These are phyloP conservation scores for Neotoma lepida DNA, from an alignment of 2,113 vertebrate species.

Conservation along the genomic window DNA sequence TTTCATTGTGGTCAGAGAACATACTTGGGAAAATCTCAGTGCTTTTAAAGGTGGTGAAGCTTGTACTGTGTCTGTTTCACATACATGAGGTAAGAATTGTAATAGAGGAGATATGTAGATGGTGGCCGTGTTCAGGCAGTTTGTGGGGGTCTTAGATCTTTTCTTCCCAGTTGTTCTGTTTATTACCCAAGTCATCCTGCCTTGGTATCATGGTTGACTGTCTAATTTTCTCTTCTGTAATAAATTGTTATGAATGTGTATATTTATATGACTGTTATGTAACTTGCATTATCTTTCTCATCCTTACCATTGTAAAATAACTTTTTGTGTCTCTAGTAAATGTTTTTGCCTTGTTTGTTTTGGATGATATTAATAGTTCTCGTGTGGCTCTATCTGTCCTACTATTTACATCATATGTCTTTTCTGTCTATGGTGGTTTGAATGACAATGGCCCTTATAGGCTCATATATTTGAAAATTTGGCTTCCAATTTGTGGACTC, in stretches of 20 bases:
- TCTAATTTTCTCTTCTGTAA: not conserved
- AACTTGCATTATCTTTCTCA: not conserved
- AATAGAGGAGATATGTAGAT: not conserved
- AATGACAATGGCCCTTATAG: not conserved
- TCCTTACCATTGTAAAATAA: not conserved
- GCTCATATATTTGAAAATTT: not conserved
- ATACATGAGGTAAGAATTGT: not conserved
- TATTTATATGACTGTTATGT: not conserved
- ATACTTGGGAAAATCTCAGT: not conserved
- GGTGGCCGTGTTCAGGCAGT: not conserved
- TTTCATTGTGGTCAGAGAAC: not conserved
- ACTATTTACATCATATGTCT: not conserved
- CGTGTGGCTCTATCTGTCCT: not conserved
- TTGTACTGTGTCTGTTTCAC: not conserved
- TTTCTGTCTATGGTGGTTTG: not conserved
- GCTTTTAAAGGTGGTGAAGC: not conserved
- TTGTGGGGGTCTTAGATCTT: not conserved
- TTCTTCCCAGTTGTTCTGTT: not conserved
- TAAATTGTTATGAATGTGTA: not conserved
- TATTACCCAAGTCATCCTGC: not conserved
- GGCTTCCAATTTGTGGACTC: not conserved
- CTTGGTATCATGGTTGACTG: not conserved
- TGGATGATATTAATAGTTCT: not conserved
- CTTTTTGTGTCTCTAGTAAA: not conserved
- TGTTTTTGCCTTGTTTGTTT: not conserved